These are phyloP conservation scores for Chamaea fasciata DNA, from an alignment of 2,113 vertebrate genomes.

Conservation along the genomic window DNA sequence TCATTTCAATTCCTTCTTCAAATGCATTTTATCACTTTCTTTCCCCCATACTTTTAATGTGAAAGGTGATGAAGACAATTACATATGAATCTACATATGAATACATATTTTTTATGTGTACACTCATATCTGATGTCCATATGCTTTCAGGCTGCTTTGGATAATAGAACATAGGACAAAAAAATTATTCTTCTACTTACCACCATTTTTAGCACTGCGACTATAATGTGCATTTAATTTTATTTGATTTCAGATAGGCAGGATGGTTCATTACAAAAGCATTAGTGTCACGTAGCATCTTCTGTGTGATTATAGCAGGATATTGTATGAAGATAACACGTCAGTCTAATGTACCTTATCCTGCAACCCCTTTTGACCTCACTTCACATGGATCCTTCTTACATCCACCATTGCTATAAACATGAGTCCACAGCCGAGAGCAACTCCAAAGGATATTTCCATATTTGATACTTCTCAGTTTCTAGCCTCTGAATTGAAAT, in stretches of 20 bases:
- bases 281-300: background rate
- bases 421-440: rapidly evolving
- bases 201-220: background rate
- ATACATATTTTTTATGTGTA: background rate
- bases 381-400: background rate
- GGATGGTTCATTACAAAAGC: background rate
- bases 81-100: background rate
- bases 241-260: background rate
- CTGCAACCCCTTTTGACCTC: background rate
- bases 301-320: background rate
- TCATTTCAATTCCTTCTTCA: background rate
- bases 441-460: background rate
- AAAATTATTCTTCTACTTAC: background rate
- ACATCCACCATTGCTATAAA: background rate
- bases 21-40: background rate
- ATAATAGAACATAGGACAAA: background rate
- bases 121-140: background rate
- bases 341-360: background rate
- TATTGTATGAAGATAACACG: background rate
- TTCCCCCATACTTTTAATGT: background rate
- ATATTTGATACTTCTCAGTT: background rate
- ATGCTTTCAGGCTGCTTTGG: background rate
- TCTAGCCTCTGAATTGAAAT: background rate
- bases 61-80: background rate
- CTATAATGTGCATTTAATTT: background rate